Evolutionary conservation across 92 coral and sea anemone species (phyloP).

Genomic region (Zoanthus solanderi): DNA sequence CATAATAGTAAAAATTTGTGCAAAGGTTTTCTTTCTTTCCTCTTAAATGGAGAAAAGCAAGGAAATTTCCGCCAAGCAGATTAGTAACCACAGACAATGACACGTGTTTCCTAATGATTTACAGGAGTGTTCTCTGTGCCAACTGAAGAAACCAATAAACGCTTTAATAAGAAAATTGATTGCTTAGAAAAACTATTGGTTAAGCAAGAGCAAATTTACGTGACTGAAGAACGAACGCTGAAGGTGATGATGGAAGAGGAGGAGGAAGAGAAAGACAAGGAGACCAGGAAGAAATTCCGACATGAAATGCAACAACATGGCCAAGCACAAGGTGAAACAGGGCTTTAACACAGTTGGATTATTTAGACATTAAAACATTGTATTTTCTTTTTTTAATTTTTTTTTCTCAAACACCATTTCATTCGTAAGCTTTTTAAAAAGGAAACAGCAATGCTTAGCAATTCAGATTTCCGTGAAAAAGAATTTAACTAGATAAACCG

Average conservation of each 20-base stretch:
- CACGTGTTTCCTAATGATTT: neutral
- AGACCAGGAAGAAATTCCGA: slow-evolving; percentile 72
- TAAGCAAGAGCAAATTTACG: slow-evolving; percentile 74
- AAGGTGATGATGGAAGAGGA: slow-evolving; percentile 94
- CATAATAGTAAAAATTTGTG: too few relatives aligned
- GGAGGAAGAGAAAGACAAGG: slow-evolving; percentile 89
- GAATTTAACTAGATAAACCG: too few relatives aligned
- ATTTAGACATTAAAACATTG: neutral
- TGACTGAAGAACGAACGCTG: slow-evolving; percentile 89
- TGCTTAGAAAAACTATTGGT: slow-evolving; percentile 73
- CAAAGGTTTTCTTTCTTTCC: too few relatives aligned
- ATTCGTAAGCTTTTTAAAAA: neutral
- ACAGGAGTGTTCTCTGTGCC: slow-evolving; percentile 90
- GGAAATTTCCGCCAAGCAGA: too few relatives aligned
- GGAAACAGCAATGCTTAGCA: too few relatives aligned
- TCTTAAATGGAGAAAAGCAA: too few relatives aligned
- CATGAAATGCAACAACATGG: slow-evolving; percentile 79
- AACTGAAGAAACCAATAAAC: slow-evolving; percentile 66
- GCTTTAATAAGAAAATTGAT: slow-evolving; percentile 66
- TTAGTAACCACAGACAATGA: too few relatives aligned
- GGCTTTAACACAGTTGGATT: neutral
- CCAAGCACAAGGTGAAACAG: slow-evolving; percentile 20
- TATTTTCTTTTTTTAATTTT: neutral
- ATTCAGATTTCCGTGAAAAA: too few relatives aligned
- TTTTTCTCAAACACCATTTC: neutral